phyloP scores from a whole-genome alignment of 2,888 invertebrate species.

The Acleris cristana region DNA sequence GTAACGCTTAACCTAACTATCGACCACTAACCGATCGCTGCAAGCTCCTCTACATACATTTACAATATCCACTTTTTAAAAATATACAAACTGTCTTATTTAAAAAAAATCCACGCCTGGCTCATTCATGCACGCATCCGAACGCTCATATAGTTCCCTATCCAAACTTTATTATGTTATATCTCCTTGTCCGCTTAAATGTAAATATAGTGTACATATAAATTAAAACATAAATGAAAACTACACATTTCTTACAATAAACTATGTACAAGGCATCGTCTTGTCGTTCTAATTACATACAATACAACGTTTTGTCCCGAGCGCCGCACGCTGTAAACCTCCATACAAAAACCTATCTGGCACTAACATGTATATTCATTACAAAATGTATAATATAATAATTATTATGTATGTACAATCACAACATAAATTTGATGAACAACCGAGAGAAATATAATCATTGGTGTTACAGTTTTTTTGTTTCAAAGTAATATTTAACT shows the following conservation, averaged over 20 bases:
- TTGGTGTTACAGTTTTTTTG: conserved; percentile 67
- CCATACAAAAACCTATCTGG: conserved; percentile 81
- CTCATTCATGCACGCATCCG: conserved; percentile 53
- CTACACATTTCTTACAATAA: conserved; percentile 77
- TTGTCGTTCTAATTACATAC: conserved; percentile 57
- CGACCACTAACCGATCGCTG: conserved; percentile 65
- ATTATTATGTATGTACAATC: conserved; percentile 79
- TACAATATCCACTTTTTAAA: conserved; percentile 59
- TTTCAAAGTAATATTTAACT: conserved; percentile 52
- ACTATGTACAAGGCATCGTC: conserved; percentile 81
- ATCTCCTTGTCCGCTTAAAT: conserved; percentile 71
- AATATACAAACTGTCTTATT: conserved; percentile 64
- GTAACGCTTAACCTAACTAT: conserved; percentile 44
- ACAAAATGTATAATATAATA: conserved; percentile 80
- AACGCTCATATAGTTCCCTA: conserved; percentile 53
- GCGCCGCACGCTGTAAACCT: conserved; percentile 60
- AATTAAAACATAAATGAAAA: conserved; percentile 82
- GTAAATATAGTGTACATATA: conserved; percentile 80
- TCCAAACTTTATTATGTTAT: conserved; percentile 65
- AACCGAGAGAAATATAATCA: conserved; percentile 74
- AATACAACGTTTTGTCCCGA: conserved; percentile 44
- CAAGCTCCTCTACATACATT: conserved; percentile 74
- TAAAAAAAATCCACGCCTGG: conserved; percentile 54
- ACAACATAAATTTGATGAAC: conserved; percentile 82
- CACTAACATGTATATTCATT: conserved; percentile 82